Conservation (phyloP, 2,113 vertebrate species). For the Clarias magur region DNA sequence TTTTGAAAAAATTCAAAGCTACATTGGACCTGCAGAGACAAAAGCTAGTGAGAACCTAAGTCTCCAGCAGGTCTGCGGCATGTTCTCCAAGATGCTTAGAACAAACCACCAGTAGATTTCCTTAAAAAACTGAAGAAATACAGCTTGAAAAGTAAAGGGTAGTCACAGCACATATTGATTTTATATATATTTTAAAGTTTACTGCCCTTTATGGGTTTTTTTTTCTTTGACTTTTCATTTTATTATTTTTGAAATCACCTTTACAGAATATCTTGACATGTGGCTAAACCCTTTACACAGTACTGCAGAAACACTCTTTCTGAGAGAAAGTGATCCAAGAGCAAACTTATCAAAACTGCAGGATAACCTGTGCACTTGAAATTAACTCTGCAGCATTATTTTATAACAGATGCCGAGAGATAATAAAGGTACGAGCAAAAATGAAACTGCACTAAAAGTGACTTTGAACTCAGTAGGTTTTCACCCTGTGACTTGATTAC, state of each 20-base stretch:
- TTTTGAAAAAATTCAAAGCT: background rate
- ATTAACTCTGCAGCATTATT: background rate
- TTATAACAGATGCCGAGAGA: background rate
- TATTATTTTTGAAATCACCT: background rate
- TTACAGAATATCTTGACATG: background rate
- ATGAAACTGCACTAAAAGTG: background rate
- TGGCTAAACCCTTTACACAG: background rate
- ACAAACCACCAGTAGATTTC: background rate
- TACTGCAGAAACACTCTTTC: background rate
- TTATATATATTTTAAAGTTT: background rate
- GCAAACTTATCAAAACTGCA: slow-evolving; percentile 1
- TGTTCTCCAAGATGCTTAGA: background rate
- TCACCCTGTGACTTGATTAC: slow-evolving; percentile 9
- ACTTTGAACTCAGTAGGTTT: slow-evolving; percentile 15
- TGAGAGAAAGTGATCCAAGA: background rate
- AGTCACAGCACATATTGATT: background rate
- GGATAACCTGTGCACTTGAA: background rate
- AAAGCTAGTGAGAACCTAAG: background rate
- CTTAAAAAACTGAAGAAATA: background rate
- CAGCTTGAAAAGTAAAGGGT: background rate
- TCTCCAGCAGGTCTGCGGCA: background rate
- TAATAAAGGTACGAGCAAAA: background rate
- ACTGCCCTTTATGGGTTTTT: background rate
- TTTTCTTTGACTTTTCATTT: background rate
- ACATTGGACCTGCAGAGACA: background rate